Evolutionary conservation across 2,113 vertebrate genomes (phyloP).

Genomic region (Lanius collurio): DNA sequence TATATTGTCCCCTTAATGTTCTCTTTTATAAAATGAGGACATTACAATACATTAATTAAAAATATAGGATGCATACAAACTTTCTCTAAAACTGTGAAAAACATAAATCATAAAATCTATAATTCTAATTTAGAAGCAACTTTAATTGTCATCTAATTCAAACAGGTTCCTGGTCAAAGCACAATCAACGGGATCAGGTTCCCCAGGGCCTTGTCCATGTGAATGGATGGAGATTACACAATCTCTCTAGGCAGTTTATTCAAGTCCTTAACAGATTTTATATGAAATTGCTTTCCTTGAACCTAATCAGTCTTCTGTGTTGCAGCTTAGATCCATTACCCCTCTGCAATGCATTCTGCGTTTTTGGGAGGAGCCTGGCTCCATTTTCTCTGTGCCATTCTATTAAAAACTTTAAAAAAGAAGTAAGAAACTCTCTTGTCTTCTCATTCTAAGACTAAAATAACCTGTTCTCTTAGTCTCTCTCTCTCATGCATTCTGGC

Average conservation of each 20-base stretch:
- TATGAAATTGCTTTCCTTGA: background rate
- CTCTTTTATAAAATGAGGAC: background rate
- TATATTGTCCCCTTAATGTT: background rate
- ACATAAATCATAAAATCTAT: background rate
- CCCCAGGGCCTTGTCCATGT: background rate
- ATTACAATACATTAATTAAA: background rate
- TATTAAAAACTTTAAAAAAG: background rate
- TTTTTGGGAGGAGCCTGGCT: background rate
- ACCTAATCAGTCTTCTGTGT: background rate
- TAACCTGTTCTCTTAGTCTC: background rate
- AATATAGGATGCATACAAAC: background rate
- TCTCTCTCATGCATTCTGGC: rapidly evolving
- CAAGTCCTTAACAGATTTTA: background rate
- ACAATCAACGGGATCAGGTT: background rate
- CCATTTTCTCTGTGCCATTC: background rate
- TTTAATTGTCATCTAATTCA: background rate
- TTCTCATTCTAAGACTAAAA: background rate
- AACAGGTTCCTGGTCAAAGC: background rate
- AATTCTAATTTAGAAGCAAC: background rate
- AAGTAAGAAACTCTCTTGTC: background rate
- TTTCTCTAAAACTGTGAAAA: background rate
- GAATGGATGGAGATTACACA: background rate
- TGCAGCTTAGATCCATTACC: background rate
- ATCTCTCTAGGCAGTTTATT: background rate
- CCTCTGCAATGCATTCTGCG: background rate